Conservation (phyloP, 2,888 invertebrate genomes). For the Dasysyrphus albostriatus region DNA sequence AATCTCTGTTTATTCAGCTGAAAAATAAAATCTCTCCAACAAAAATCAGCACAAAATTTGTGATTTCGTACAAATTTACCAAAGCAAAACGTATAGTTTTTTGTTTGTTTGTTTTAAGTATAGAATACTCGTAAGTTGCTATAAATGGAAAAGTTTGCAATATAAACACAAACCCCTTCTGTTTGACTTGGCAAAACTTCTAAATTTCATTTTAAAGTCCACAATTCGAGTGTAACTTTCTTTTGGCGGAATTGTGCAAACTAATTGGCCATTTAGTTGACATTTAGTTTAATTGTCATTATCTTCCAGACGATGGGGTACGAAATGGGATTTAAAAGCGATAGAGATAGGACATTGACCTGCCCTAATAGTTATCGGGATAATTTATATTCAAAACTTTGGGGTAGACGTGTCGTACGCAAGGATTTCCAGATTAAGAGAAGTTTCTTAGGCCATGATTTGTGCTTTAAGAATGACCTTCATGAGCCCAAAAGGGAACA, state of each 20-base stretch:
- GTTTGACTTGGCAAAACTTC: constrained; percentile 21
- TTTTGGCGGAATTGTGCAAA: constrained; percentile 49
- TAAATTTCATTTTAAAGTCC: constrained; percentile 50
- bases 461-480: constrained; percentile 24
- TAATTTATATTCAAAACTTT: neutral
- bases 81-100: constrained; percentile 11
- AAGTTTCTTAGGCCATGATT: neutral
- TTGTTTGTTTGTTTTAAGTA: constrained; percentile 9
- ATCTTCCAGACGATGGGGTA: constrained; percentile 49
- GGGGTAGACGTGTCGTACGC: constrained; percentile 4
- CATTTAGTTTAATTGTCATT: constrained; percentile 53
- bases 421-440: constrained; percentile 9
- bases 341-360: constrained; percentile 33
- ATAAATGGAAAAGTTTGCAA: constrained; percentile 26
- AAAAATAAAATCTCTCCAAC: constrained; percentile 55
- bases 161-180: neutral
- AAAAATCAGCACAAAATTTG: constrained; percentile 66
- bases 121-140: neutral
- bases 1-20: constrained; percentile 72
- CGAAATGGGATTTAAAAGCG: constrained; percentile 15
- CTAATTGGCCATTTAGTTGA: constrained; percentile 64
- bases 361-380: neutral
- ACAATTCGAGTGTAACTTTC: constrained; percentile 46
- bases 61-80: constrained; percentile 19
- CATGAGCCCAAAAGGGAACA: neutral